Conservation (phyloP, 2,888 invertebrate genomes). For the Altica lythri region DNA sequence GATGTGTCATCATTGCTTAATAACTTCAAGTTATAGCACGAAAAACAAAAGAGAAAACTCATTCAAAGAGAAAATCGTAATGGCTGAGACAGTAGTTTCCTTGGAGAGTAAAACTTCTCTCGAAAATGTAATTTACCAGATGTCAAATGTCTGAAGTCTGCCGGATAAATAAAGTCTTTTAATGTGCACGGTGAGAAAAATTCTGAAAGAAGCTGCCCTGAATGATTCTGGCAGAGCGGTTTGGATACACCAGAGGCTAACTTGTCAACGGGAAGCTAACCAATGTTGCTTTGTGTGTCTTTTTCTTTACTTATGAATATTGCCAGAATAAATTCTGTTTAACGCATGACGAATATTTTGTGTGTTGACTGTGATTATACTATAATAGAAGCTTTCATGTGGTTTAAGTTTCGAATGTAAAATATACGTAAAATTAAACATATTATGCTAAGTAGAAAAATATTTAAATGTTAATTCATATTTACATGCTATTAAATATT, state of each 20-base stretch:
- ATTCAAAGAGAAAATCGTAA: slow-evolving; percentile 10
- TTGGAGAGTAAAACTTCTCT: slow-evolving; percentile 14
- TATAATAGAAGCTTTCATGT: no score
- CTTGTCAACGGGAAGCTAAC: slow-evolving; percentile 14
- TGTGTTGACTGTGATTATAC: no score
- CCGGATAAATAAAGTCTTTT: slow-evolving; percentile 14
- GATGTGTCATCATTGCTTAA: slow-evolving; percentile 9
- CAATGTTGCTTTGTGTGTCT: not conserved
- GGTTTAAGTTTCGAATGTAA: no score
- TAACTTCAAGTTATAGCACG: not conserved
- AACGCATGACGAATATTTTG: not conserved
- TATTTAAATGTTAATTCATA: no score
- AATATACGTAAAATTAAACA: no score
- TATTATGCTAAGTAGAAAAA: no score
- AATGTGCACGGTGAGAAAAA: slow-evolving; percentile 18
- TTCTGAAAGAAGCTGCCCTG: slow-evolving; percentile 7
- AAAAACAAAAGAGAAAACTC: slow-evolving; percentile 7
- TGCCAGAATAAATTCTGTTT: slow-evolving; percentile 10
- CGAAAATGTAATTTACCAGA: slow-evolving; percentile 21
- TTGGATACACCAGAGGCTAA: slow-evolving; percentile 13
- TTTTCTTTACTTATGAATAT: slow-evolving; percentile 9
- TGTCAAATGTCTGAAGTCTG: slow-evolving; percentile 19
- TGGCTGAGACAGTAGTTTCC: slow-evolving; percentile 12
- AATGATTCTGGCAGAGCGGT: not conserved
- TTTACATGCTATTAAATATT: no score